Conservation (phyloP, 2,113 vertebrate species). For the Rhegmatorhina hoffmannsi region DNA sequence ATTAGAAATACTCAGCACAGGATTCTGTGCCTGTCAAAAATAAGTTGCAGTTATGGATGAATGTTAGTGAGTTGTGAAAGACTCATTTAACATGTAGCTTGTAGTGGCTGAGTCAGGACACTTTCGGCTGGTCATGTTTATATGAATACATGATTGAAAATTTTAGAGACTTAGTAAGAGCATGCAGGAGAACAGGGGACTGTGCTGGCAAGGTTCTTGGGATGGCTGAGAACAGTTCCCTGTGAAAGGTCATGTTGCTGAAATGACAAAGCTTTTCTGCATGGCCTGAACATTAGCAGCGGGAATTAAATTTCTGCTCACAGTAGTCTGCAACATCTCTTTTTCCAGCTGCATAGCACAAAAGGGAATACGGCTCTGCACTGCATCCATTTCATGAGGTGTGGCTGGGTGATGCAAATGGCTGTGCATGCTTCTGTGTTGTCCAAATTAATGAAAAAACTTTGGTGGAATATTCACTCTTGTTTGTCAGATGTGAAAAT, state of each 20-base stretch:
- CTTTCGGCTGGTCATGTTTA: neutral
- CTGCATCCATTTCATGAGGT: neutral
- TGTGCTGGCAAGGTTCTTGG: neutral
- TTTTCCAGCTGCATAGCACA: neutral
- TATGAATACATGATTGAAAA: neutral
- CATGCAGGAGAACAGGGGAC: neutral
- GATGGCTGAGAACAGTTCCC: neutral
- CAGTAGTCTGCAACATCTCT: neutral
- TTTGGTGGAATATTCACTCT: neutral
- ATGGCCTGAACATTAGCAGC: fast-evolving
- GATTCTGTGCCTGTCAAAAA: neutral
- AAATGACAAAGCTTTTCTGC: neutral
- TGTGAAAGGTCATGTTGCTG: neutral
- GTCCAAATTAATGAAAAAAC: neutral
- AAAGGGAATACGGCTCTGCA: neutral
- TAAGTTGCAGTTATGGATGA: neutral
- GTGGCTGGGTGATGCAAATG: neutral
- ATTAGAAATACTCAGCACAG: neutral
- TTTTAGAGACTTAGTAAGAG: neutral
- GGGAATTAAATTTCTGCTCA: neutral
- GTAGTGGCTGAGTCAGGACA: neutral
- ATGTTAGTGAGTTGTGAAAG: neutral
- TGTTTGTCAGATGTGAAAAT: neutral
- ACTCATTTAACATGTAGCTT: neutral
- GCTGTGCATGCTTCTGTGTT: neutral